Percentiles rank a stretch among this genome's conserved stretches.
Conservation (phyloP, 2,797 vertebrate species). For the Moxostoma hubbsi region DNA sequence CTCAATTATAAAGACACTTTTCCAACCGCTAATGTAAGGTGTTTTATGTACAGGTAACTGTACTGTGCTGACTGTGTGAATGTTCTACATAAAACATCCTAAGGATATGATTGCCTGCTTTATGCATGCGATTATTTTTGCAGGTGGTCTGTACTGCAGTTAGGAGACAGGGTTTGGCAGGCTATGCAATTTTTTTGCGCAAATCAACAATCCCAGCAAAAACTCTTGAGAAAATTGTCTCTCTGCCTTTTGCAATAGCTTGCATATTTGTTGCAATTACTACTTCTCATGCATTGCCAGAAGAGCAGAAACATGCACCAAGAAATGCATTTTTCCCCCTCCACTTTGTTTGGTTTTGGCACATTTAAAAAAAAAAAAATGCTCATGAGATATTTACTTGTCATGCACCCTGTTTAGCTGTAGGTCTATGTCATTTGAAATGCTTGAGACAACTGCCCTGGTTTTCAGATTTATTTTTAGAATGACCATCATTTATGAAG, state of each 20-base stretch:
- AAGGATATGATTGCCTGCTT: neutral
- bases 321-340: neutral
- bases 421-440: conserved; percentile 30
- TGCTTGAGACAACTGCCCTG: conserved; percentile 37
- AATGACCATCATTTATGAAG: conserved; percentile 22
- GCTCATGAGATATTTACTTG: neutral
- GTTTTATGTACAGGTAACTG: too few relatives aligned
- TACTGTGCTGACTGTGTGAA: too few relatives aligned
- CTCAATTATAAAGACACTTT: too few relatives aligned
- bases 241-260: neutral
- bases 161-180: conserved; percentile 11
- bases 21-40: too few relatives aligned
- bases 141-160: conserved; percentile 39
- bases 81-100: neutral
- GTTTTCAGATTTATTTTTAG: conserved; percentile 53
- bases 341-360: neutral
- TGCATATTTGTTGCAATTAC: neutral
- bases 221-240: conserved; percentile 1
- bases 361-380: neutral
- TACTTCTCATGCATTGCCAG: neutral
- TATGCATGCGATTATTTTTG: conserved; percentile 39
- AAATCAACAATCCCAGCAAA: conserved; percentile 13
- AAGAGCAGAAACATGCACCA: neutral
- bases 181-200: conserved; percentile 8
- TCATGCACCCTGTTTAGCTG: neutral